Base-by-base conservation (phyloP, 2,888 invertebrate species). In the Steinernema carpocapsae region DNA sequence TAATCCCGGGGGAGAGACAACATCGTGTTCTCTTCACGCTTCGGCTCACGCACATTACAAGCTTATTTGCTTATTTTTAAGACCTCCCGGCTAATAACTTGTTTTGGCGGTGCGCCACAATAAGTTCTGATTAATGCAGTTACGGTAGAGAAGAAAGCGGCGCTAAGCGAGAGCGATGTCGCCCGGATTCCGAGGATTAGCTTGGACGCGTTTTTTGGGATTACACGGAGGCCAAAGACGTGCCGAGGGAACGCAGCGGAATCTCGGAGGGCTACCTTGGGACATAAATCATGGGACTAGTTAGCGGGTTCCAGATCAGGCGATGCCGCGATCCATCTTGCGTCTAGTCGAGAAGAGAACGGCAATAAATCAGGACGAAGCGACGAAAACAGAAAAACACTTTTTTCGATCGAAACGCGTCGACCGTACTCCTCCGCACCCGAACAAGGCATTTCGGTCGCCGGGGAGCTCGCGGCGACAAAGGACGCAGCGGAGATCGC, bases 1-100 rank as follows among this genome's bases (percentile, higher is more conserved):
- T 64, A 64, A 64, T 64, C 64, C 64, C 64, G 32, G 4, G 64
- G 64, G 64, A 64, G 64, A 29, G 64, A 17, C 17, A 64, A 64
- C 64, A 64, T 64, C n/a, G 19, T 48, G 48, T 48, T 19, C n/a
- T 48, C n/a, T 48, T 48, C 48, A 48, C 48, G 48, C 48, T 48
- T 48, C 64, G 64, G 2, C 26, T 32, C 64, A 64, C 64, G 64
- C 64, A 29, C 64, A 37, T 56, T 56, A 14, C 56, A 56, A 17
- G 29, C 32, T 6, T 29, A 64, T 64, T 26, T 19, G 56, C 56
- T 12, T 10, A 37, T 37, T 10, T 10, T 37, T 37, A 37, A 37
- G 37, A 6, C 37, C 37, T 37, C 10, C 4, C 37, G 37, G 37
- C 24, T 22, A 56, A 19, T 56, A 56, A 56, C 56, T 19, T 26